A percentile compares a stretch with the other conserved stretches of the same genome.
These are phyloP conservation scores for Octodonta nipae DNA, from an alignment of 2,888 invertebrate species.

Conservation along the genomic window DNA sequence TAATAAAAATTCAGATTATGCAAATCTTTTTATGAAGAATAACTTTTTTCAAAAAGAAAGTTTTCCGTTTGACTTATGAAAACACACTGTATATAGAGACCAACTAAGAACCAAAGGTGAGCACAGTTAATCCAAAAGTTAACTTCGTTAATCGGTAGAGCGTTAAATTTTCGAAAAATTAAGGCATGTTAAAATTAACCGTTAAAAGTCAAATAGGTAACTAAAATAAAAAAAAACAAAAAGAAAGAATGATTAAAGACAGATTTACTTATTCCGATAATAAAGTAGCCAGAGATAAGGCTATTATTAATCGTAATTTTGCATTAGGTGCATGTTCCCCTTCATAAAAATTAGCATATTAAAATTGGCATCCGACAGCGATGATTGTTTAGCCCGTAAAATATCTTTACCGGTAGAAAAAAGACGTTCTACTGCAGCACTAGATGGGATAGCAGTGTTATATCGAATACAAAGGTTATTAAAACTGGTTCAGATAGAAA, in stretches of 20 bases:
- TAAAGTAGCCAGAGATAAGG: too few species aligned
- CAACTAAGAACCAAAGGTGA: too few species aligned
- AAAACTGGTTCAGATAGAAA: neutral
- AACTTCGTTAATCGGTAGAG: slow-evolving; percentile 1
- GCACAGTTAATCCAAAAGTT: too few species aligned
- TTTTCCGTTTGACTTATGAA: too few species aligned
- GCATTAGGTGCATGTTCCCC: slow-evolving; percentile 4
- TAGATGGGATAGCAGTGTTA: too few species aligned
- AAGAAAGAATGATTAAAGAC: neutral
- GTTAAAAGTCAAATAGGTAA: neutral
- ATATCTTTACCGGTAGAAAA: too few species aligned
- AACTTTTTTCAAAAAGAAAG: too few species aligned
- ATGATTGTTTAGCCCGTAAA: too few species aligned
- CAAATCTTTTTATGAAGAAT: too few species aligned
- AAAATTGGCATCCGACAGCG: slow-evolving; percentile 1
- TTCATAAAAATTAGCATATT: slow-evolving; percentile 1
- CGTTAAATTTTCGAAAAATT: slow-evolving; percentile 2
- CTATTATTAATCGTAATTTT: slow-evolving; percentile 1
- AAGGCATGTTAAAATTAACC: slow-evolving; percentile 2
- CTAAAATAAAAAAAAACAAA: neutral
- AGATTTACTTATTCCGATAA: neutral
- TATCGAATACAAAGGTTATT: neutral
- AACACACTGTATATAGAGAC: too few species aligned
- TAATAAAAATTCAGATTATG: too few species aligned
- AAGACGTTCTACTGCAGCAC: too few species aligned